Evolutionary conservation across 92 coral and sea anemone species (phyloP), one percentile per base, ranked within the genome.

Genomic region (Epizoanthus illoricatus): DNA sequence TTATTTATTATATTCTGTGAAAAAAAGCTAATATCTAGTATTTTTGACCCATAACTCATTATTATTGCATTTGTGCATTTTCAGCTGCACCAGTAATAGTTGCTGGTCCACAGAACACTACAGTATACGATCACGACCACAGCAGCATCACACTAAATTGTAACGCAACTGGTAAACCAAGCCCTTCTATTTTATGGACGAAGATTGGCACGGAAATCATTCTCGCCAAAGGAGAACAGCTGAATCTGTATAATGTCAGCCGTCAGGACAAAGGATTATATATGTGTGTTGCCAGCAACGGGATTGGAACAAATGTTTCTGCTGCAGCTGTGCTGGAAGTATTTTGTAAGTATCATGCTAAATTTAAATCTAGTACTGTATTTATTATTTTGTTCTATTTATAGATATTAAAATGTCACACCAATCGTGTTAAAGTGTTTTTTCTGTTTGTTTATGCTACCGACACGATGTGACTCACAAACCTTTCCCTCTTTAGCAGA

Each of bases 151-250:
- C 79, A 12, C 10, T 90, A 65, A 71, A 61, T 74, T 92, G 97
- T 65, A 90, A 87, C 61, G 97, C 94, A 13, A 90, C 92, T 56
- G 94, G 92, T 2, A 70, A 63, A 39, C 97, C 97, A 71, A 39
- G 39, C 11, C 90, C 90, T 5, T 65, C 64, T 28, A 60, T 91
- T 28, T 45, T 58, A 10, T 89, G 92, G 92, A 69, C 67, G 73
- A 65, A 84, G 45, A 69, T 19, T 3, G 56, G 28, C 79, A 85
- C 72, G 20, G 71, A 75, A 5, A 28, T n/a, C 15, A 75, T 73
- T 57, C 60, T 89, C 42, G 81, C 92, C 16, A 73, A 2, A 11
- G 80, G 71, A 24, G 55, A 80, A 41, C 73, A 66, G 42, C 49
- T 85, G n/a, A 21, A 45, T 6, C 65, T 89, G 55, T 2, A 55